Conservation (phyloP, 2,888 invertebrate species). For the Mimas tiliae region DNA sequence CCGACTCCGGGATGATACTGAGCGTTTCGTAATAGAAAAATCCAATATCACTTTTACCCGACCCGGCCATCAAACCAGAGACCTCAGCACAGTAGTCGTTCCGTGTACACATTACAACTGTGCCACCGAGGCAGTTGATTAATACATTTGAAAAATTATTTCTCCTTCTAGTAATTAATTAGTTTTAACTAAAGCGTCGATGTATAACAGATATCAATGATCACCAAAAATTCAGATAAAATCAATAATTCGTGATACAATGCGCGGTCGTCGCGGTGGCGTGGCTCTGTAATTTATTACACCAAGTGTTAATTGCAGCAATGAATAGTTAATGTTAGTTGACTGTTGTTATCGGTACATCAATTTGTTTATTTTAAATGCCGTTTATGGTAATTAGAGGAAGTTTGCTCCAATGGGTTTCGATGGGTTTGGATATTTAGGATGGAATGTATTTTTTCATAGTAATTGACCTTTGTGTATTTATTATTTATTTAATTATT, state of each 20-base stretch:
- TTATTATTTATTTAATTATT: too few species aligned
- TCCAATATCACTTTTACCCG: too few species aligned
- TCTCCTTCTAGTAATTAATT: neutral
- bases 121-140: too few species aligned
- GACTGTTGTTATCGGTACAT: constrained; percentile 63
- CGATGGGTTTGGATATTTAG: neutral
- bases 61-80: too few species aligned
- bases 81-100: too few species aligned
- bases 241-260: constrained; percentile 42
- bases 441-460: neutral
- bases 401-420: constrained; percentile 68
- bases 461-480: neutral
- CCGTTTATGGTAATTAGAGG: constrained; percentile 74
- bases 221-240: constrained; percentile 19
- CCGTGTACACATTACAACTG: too few species aligned
- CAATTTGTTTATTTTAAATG: constrained; percentile 73
- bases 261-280: constrained; percentile 61
- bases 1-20: neutral
- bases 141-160: too few species aligned
- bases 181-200: neutral
- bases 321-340: constrained; percentile 69
- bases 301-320: constrained; percentile 75
- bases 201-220: neutral
- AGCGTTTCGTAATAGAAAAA: too few species aligned
- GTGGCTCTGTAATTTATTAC: constrained; percentile 67